Percentiles rank a stretch among this genome's conserved stretches.
Conservation (phyloP, 2,797 vertebrate genomes). For the Octomys mimax region DNA sequence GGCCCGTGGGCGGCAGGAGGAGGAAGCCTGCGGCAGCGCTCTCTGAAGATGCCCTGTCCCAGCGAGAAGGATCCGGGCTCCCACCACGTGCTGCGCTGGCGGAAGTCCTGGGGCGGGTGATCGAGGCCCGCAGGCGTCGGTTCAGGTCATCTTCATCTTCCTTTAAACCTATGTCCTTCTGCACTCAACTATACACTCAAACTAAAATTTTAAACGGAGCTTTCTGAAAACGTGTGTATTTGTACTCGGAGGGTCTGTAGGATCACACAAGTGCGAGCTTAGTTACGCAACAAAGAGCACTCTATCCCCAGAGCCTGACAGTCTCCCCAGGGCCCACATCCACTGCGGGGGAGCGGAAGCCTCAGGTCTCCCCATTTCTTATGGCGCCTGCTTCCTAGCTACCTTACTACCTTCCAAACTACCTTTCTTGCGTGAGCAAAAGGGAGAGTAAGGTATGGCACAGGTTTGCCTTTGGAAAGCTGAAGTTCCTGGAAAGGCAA, state of each 20-base stretch:
- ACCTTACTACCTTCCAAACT: background rate
- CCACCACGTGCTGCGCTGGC: background rate
- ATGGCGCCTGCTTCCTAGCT: background rate
- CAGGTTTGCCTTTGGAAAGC: background rate
- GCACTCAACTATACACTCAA: background rate
- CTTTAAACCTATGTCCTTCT: background rate
- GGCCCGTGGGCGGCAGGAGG: background rate
- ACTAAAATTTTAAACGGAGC: background rate
- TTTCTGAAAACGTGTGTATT: background rate
- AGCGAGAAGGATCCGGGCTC: background rate
- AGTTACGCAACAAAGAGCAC: background rate
- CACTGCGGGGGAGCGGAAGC: background rate
- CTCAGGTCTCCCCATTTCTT: background rate
- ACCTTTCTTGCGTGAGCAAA: background rate
- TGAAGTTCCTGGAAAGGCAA: too few relatives aligned
- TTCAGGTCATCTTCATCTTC: constrained; percentile 25
- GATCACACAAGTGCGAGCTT: background rate
- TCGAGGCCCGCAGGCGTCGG: background rate
- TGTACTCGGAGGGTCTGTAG: background rate
- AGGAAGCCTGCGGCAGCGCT: background rate
- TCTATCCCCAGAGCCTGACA: fast-evolving
- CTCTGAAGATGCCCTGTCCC: background rate
- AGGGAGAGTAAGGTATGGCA: background rate
- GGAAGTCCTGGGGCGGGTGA: too few relatives aligned
- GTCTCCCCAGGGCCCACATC: background rate